Percentiles rank a stretch among this genome's conserved stretches.
phyloP scores from a whole-genome alignment of 2,113 vertebrate genomes.

The Columba livia region DNA sequence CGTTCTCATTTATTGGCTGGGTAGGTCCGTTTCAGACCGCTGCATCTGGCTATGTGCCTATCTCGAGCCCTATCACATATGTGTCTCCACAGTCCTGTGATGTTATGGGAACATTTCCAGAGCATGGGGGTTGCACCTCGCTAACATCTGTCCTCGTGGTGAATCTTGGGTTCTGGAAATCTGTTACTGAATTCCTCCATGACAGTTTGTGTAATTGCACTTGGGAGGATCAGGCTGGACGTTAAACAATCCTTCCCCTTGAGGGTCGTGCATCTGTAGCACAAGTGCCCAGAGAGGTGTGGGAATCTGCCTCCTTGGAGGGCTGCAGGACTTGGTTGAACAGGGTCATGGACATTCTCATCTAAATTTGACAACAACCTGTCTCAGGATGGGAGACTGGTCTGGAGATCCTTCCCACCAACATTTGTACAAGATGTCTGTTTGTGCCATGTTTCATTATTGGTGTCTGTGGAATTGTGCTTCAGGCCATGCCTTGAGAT shows the following conservation, averaged over 20 bases:
- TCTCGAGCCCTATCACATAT: background rate
- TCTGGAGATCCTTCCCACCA: background rate
- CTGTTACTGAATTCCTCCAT: background rate
- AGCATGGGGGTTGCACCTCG: background rate
- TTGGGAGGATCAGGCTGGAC: background rate
- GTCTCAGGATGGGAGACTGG: background rate
- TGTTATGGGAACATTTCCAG: background rate
- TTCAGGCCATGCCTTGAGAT: background rate
- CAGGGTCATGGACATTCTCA: background rate
- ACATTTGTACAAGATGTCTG: background rate
- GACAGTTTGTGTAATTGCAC: background rate
- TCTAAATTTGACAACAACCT: background rate
- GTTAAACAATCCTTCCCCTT: background rate
- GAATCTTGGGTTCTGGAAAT: background rate
- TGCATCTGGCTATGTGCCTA: background rate
- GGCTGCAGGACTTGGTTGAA: background rate
- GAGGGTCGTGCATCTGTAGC: rapidly evolving
- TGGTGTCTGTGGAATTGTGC: rapidly evolving
- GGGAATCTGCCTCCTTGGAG: background rate
- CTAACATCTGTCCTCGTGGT: too few species aligned
- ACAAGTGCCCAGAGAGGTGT: background rate
- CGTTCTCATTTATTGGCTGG: background rate
- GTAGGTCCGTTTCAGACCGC: background rate
- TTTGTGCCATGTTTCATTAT: background rate
- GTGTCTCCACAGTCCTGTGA: background rate